A percentile compares a stretch with the other conserved stretches of the same genome.
phyloP scores from a whole-genome alignment of 2,888 invertebrate genomes.

The Meliscaeva auricollis region DNA sequence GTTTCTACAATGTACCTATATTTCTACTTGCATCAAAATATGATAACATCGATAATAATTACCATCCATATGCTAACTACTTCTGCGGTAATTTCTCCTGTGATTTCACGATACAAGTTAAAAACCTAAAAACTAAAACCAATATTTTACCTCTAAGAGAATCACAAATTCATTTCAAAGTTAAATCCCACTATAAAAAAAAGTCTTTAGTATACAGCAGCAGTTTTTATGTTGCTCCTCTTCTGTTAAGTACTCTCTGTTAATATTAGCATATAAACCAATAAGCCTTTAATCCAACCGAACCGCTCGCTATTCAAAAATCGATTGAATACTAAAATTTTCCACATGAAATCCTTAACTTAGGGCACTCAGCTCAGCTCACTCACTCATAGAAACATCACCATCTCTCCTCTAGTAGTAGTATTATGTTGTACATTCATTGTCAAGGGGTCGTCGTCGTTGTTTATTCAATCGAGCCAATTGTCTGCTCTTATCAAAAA shows the following conservation, averaged over 20 bases:
- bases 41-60: too few species aligned
- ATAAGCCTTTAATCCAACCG: slow-evolving; percentile 8
- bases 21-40: too few species aligned
- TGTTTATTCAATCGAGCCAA: slow-evolving; percentile 49
- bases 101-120: too few species aligned
- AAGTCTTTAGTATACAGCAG: too few species aligned
- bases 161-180: too few species aligned
- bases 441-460: slow-evolving; percentile 19
- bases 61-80: too few species aligned
- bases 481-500: slow-evolving; percentile 47
- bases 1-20: too few species aligned
- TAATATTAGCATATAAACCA: slow-evolving; percentile 8
- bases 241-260: neutral
- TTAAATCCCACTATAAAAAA: too few species aligned
- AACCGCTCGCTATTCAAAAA: neutral
- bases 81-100: too few species aligned
- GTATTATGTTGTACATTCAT: neutral
- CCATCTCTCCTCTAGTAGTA: neutral
- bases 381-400: slow-evolving; percentile 11
- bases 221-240: neutral
- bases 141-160: too few species aligned
- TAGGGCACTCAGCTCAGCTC: neutral
- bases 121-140: too few species aligned
- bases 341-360: slow-evolving; percentile 19
- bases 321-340: slow-evolving; percentile 26